These are phyloP conservation scores for Euzophera pinguis DNA, from an alignment of 2,888 invertebrate species.

Conservation along the genomic window DNA sequence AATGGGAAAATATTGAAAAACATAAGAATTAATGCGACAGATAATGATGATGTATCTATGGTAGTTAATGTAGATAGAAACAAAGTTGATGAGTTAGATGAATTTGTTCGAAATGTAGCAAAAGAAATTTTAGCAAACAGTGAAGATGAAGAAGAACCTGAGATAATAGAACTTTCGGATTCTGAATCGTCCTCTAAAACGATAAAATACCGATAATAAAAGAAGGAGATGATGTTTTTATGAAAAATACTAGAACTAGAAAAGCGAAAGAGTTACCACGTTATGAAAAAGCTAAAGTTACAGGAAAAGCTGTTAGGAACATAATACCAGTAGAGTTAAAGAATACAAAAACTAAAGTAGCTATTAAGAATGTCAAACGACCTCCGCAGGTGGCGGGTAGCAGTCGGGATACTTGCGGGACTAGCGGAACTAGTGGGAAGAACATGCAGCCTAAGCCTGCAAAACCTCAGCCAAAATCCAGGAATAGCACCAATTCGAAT, in stretches of 20 bases:
- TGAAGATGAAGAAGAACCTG: neutral
- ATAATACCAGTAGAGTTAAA: slow-evolving; percentile 11
- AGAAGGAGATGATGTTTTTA: slow-evolving; percentile 21
- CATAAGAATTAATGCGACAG: neutral
- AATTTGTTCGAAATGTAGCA: neutral
- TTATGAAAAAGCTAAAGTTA: slow-evolving; percentile 23
- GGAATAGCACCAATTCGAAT: slow-evolving; percentile 13
- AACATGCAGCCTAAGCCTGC: neutral
- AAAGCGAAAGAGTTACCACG: slow-evolving; percentile 25
- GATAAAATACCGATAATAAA: slow-evolving; percentile 11
- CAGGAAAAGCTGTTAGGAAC: slow-evolving; percentile 13
- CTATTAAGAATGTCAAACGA: slow-evolving; percentile 16
- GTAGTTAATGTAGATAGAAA: slow-evolving; percentile 15
- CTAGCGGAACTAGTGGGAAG: neutral
- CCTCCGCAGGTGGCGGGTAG: slow-evolving; percentile 1
- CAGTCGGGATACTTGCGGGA: neutral
- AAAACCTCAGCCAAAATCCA: slow-evolving; percentile 8
- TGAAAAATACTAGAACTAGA: slow-evolving; percentile 23
- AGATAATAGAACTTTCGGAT: neutral
- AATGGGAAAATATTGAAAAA: neutral
- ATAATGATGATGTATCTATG: slow-evolving; percentile 12
- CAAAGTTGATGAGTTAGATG: neutral
- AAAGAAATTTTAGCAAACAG: neutral
- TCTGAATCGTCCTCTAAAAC: slow-evolving; percentile 2
- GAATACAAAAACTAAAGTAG: slow-evolving; percentile 7